Percentiles rank a stretch among this genome's conserved stretches.
Conservation (phyloP, 2,113 vertebrate species). For the Serilophus lunatus region DNA sequence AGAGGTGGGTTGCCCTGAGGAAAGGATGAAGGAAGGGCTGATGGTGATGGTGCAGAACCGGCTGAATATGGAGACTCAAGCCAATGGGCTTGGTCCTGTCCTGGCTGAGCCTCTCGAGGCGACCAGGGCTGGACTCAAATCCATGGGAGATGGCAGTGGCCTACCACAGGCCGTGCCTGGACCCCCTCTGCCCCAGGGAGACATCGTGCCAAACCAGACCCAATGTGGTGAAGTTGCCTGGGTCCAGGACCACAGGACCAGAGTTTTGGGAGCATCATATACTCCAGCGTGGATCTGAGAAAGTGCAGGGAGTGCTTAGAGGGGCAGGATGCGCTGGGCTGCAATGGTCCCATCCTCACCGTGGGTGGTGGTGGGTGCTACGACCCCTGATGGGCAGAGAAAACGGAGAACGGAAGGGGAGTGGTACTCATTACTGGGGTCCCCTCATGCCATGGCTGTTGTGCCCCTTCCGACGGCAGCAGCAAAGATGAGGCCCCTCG, state of each 20-base stretch:
- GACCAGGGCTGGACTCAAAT: no score
- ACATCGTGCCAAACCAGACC: neutral
- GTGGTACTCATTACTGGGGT: rapidly evolving
- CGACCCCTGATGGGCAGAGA: neutral
- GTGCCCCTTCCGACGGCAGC: neutral
- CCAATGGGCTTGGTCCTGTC: neutral
- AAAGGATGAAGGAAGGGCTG: neutral
- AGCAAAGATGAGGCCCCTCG: neutral
- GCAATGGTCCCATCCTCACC: no score
- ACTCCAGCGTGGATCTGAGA: neutral
- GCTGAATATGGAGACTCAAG: neutral
- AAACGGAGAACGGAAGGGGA: rapidly evolving
- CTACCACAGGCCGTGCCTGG: neutral
- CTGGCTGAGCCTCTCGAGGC: neutral
- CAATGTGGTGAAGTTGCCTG: rapidly evolving
- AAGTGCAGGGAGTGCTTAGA: neutral
- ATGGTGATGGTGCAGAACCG: neutral
- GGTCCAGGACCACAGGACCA: rapidly evolving
- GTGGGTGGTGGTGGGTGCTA: rapidly evolving
- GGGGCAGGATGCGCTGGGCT: neutral
- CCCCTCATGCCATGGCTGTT: neutral
- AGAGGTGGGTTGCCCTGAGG: neutral
- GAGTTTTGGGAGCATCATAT: neutral
- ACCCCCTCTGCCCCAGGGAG: rapidly evolving
- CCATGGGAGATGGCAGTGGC: neutral